Evolutionary conservation across 92 coral and sea anemone genomes (phyloP).

Genomic region (Parazoanthus swiftii): DNA sequence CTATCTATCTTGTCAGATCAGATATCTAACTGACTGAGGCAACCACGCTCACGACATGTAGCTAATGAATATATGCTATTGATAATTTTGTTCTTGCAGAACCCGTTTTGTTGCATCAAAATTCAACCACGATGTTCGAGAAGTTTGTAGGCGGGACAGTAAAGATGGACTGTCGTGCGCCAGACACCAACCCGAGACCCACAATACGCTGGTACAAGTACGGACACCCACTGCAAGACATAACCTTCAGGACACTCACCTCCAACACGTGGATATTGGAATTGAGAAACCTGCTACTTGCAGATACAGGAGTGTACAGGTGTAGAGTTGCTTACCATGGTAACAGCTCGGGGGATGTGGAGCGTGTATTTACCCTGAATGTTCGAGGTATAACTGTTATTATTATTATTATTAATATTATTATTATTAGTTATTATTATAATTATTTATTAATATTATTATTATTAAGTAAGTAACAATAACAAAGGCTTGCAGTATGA

Average conservation of each 20-base stretch:
- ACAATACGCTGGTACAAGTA: conserved; percentile 34
- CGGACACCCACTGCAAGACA: conserved; percentile 26
- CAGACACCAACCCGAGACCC: neutral
- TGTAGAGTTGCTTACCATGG: conserved; percentile 27
- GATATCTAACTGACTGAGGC: too few species aligned
- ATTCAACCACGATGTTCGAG: neutral
- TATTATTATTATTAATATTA: too few species aligned
- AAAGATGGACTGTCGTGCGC: conserved; percentile 29
- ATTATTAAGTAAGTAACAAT: too few species aligned
- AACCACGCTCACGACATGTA: too few species aligned
- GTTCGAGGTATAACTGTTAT: conserved; percentile 1
- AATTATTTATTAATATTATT: too few species aligned
- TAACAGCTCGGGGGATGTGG: conserved; percentile 11
- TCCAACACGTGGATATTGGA: conserved; percentile 36
- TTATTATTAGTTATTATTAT: too few species aligned
- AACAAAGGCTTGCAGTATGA: too few species aligned
- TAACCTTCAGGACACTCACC: neutral
- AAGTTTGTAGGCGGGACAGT: conserved; percentile 10
- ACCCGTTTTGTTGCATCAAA: neutral
- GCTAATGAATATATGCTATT: neutral
- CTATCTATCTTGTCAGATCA: too few species aligned
- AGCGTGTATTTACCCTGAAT: conserved; percentile 1
- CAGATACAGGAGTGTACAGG: conserved; percentile 23
- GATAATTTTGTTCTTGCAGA: neutral
- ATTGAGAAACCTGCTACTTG: conserved; percentile 6